phyloP scores from a whole-genome alignment of 2,888 invertebrate species.

The Synergus japonicus region DNA sequence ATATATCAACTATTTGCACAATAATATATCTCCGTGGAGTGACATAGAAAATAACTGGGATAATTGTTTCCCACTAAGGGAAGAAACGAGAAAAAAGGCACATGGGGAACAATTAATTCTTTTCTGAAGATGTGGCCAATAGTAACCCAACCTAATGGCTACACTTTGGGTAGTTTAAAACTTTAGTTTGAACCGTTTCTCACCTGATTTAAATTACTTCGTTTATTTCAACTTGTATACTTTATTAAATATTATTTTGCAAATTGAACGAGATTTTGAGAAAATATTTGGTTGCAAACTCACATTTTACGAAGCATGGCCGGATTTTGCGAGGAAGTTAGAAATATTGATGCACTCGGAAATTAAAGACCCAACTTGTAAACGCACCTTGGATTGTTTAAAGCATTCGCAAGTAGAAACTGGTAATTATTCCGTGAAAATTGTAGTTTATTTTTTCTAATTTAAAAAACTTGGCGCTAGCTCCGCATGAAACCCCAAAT shows the following conservation, averaged over 20 bases:
- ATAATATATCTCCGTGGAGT: background rate
- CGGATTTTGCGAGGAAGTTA: background rate
- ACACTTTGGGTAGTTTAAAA: background rate
- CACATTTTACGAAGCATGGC: background rate
- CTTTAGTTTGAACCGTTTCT: no score
- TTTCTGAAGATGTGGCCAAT: no score
- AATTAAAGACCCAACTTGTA: background rate
- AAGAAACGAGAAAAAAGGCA: background rate
- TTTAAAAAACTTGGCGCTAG: slow-evolving; percentile 41
- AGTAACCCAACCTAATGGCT: background rate
- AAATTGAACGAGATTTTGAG: background rate
- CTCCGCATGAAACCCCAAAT: no score
- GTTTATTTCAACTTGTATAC: background rate
- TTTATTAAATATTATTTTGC: background rate
- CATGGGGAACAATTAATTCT: no score
- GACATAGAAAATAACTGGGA: background rate
- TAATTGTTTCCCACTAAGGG: background rate
- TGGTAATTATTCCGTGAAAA: no score
- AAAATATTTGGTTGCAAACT: background rate
- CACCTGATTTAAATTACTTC: no score
- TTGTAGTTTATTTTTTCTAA: background rate
- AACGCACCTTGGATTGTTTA: background rate
- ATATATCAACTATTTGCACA: background rate
- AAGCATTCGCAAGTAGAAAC: background rate
- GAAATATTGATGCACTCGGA: background rate